Evolutionary conservation across 2,113 vertebrate genomes (phyloP).

Genomic region (Clarias gariepinus): DNA sequence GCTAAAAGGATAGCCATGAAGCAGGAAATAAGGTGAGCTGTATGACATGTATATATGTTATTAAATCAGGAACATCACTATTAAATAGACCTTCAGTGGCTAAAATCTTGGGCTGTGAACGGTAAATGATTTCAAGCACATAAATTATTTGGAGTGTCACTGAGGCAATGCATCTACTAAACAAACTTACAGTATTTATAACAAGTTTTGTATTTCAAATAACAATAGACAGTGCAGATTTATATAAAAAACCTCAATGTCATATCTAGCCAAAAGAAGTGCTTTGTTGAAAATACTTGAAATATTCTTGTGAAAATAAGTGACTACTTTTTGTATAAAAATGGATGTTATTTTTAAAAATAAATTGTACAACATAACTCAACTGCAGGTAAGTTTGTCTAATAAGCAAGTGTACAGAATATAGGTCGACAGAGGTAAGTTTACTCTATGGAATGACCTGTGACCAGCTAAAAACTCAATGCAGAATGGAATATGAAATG

Average conservation of each 20-base stretch:
- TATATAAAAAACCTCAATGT: not conserved
- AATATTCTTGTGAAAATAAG: not conserved
- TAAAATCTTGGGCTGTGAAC: not conserved
- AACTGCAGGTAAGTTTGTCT: not conserved
- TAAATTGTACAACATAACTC: too few species aligned
- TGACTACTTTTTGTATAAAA: not conserved
- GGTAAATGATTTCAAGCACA: not conserved
- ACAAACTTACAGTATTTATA: not conserved
- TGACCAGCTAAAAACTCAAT: not conserved
- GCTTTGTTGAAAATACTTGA: not conserved
- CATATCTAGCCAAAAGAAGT: not conserved
- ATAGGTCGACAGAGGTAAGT: not conserved
- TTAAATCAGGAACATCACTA: conserved; percentile 2
- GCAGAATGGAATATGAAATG: not conserved
- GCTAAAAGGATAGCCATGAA: conserved; percentile 75
- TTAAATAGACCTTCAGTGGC: not conserved
- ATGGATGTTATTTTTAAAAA: too few species aligned
- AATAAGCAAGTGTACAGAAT: not conserved
- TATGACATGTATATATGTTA: not conserved
- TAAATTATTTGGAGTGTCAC: not conserved
- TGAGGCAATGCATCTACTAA: not conserved
- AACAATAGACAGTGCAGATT: not conserved
- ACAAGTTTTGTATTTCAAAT: not conserved
- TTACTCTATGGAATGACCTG: not conserved
- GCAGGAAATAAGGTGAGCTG: conserved; percentile 6